These are phyloP conservation scores for Vulpes lagopus DNA, from an alignment of 2,113 vertebrate genomes.

Conservation along the genomic window DNA sequence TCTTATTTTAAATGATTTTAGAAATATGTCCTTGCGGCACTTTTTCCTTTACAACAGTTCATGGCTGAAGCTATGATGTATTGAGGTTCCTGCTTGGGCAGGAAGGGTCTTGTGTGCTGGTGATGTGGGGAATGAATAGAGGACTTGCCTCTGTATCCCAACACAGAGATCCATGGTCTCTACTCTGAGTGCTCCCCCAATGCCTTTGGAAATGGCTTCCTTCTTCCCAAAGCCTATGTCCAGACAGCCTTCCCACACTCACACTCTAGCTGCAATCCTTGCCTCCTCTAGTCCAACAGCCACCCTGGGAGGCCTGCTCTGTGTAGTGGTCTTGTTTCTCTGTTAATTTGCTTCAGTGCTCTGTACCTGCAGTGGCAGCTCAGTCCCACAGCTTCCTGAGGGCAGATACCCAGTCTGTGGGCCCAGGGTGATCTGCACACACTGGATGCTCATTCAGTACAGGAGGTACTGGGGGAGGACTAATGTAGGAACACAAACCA, in stretches of 20 bases:
- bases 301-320: background rate
- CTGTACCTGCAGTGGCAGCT: background rate
- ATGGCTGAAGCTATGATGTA: background rate
- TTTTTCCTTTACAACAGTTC: background rate
- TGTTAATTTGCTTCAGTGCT: background rate
- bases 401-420: background rate
- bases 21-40: background rate
- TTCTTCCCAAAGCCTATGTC: background rate
- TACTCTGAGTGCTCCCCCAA: background rate
- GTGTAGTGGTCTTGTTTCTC: background rate
- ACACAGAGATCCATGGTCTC: background rate
- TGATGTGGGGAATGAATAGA: background rate
- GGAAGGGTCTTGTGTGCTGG: background rate
- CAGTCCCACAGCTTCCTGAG: background rate
- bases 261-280: background rate
- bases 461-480: background rate
- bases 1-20: background rate
- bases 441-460: accelerated
- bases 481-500: constrained; percentile 23
- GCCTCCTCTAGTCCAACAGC: background rate
- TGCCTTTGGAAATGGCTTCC: background rate
- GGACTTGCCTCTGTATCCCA: background rate
- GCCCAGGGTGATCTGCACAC: background rate
- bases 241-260: background rate
- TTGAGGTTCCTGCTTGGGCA: background rate